Evolutionary conservation across 2,888 invertebrate species (phyloP), one percentile per base, ranked within the genome.

Genomic region (Laspeyria flexula): DNA sequence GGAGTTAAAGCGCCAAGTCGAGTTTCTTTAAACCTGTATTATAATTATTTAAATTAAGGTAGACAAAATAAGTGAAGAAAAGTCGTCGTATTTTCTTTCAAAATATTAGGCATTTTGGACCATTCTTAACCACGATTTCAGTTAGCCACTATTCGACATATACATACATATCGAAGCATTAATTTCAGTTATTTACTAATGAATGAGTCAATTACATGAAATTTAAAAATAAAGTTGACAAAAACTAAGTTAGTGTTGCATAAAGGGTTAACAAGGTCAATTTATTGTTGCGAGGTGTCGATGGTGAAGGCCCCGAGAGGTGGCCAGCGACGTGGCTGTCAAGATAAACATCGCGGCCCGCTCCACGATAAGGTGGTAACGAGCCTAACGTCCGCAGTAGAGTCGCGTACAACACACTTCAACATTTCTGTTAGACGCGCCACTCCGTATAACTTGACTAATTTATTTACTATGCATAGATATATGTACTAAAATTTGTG

Each of bases 301-400:
- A 85, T 84, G 86, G 78, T 81, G 85, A 81, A 79, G 82, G 76
- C 71, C 62, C 62, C 68, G 57, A 77, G 82, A 84, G 82, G 75
- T 81, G 84, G 83, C 85, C 87, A 85, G 83, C 81, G 81, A 75
- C 80, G 80, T 73, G 80, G 76, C 82, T 80, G 85, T 88, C 87
- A 77, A 84, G 89, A 90, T 89, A 84, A 80, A 56, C 73, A 90
- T 90, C 90, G 70, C 77, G 60, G 71, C 67, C 63, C 66, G 72
- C 70, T 61, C 61, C 73, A 71, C 79, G 86, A 87, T 88, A 86
- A 85, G 81, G 77, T 76, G 80, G 83, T 81, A 88, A 86, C 86
- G 84, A 86, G 83, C 77, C 79, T 75, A 80, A 83, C 83, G 83
- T 82, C 80, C 76, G 79, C 73, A 72, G 85, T 85, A 86, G 77